Conservation (phyloP, 2,888 invertebrate genomes). For the Rhimphoctona megacephalus region DNA sequence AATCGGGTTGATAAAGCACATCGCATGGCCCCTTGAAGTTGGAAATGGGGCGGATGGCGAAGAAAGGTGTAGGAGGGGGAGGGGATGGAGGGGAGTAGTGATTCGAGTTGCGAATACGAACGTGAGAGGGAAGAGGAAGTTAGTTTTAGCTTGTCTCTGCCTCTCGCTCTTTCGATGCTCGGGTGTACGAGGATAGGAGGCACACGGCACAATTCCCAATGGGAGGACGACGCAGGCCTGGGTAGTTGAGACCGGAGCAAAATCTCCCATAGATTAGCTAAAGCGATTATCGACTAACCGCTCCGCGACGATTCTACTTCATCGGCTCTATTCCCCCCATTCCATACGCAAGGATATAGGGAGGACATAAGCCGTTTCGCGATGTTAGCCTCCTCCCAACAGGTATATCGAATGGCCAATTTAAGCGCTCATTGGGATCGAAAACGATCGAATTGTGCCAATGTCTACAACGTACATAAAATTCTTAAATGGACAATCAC, state of each 20-base stretch:
- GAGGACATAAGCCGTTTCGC: slow-evolving; percentile 33
- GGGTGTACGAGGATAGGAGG: slow-evolving; percentile 3
- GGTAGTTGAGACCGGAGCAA: slow-evolving; percentile 62
- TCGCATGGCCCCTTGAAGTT: slow-evolving; percentile 65
- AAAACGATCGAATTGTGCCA: slow-evolving; percentile 33
- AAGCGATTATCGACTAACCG: slow-evolving; percentile 71
- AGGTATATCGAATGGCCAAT: slow-evolving; percentile 34
- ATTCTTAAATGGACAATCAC: slow-evolving; percentile 34
- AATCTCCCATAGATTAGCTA: slow-evolving; percentile 71
- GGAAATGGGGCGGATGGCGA: slow-evolving; percentile 50
- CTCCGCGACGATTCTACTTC: slow-evolving; percentile 69
- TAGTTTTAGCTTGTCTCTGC: slow-evolving; percentile 53
- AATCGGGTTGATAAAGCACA: slow-evolving; percentile 69
- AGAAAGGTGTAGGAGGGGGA: slow-evolving; percentile 8
- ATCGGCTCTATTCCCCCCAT: slow-evolving; percentile 56
- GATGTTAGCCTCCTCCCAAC: slow-evolving; percentile 35
- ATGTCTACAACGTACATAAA: slow-evolving; percentile 16
- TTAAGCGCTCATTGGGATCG: neutral
- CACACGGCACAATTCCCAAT: slow-evolving; percentile 55
- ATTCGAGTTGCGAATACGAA: slow-evolving; percentile 37
- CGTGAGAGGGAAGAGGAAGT: slow-evolving; percentile 46
- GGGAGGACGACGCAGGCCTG: slow-evolving; percentile 57
- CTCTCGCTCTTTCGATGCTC: slow-evolving; percentile 8
- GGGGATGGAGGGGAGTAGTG: slow-evolving; percentile 15
- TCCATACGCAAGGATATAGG: neutral